Evolutionary conservation across 2,113 vertebrate genomes (phyloP).

Genomic region (Carlito syrichta): DNA sequence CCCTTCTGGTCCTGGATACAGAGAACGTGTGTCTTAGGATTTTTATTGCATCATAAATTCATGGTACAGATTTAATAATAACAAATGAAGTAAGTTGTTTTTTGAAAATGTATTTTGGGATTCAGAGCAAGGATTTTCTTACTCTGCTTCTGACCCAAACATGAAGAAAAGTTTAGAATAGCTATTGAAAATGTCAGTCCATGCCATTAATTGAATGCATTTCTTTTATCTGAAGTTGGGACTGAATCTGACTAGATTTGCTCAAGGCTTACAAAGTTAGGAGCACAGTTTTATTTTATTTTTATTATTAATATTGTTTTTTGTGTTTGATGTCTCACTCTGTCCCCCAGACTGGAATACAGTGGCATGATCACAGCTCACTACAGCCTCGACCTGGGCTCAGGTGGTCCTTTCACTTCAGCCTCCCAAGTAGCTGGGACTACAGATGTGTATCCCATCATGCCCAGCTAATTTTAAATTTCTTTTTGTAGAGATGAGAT

Average conservation of each 20-base stretch:
- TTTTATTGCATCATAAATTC: slow-evolving; percentile 31
- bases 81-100: neutral
- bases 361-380: no score
- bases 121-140: slow-evolving; percentile 37
- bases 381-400: no score
- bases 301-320: no score
- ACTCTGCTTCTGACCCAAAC: slow-evolving; percentile 28
- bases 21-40: neutral
- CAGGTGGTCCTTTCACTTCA: no score
- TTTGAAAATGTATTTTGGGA: slow-evolving; percentile 20
- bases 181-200: slow-evolving; percentile 11
- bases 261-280: slow-evolving; percentile 15
- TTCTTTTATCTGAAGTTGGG: slow-evolving; percentile 36
- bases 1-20: neutral
- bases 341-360: no score
- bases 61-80: slow-evolving; percentile 35
- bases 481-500: no score
- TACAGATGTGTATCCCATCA: no score
- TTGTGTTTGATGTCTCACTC: no score
- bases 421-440: no score
- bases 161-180: slow-evolving; percentile 26
- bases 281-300: slow-evolving; percentile 29
- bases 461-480: no score
- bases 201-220: neutral
- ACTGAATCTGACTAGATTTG: neutral